A percentile compares a stretch with the other conserved stretches of the same genome.
phyloP scores from a whole-genome alignment of 2,797 vertebrate genomes.

The Microctenopoma steveboyesi region DNA sequence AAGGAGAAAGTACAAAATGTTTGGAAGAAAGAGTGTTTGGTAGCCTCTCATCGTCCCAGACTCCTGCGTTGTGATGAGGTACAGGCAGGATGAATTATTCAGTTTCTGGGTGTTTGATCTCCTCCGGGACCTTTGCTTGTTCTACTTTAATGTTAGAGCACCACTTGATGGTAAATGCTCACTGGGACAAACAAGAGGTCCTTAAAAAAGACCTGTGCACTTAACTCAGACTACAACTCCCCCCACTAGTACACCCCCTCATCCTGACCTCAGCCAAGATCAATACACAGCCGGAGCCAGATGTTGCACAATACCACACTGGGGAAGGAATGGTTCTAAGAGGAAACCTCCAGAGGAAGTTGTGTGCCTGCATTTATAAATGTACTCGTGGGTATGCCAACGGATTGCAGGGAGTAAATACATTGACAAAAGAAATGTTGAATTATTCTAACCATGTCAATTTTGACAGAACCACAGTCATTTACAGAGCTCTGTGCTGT shows the following conservation, averaged over 20 bases:
- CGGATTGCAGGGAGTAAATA: constrained; percentile 31
- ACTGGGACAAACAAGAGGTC: constrained; percentile 74
- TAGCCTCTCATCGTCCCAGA: constrained; percentile 56
- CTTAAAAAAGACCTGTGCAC: constrained; percentile 71
- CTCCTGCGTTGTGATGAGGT: constrained; percentile 59
- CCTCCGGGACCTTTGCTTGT: constrained; percentile 52
- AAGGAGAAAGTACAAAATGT: constrained; percentile 28
- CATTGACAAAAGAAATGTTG: neutral
- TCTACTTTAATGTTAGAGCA: constrained; percentile 68
- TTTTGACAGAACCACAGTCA: constrained; percentile 49
- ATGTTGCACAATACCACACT: constrained; percentile 75
- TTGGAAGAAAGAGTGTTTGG: constrained; percentile 44
- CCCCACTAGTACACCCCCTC: constrained; percentile 16
- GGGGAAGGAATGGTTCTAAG: constrained; percentile 48
- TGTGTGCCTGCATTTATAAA: constrained; percentile 68
- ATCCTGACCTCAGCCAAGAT: constrained; percentile 74
- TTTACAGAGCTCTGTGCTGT: constrained; percentile 45
- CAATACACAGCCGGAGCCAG: constrained; percentile 71
- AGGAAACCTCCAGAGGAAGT: constrained; percentile 63
- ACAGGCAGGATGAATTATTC: constrained; percentile 80
- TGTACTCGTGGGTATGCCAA: constrained; percentile 36
- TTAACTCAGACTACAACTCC: constrained; percentile 64
- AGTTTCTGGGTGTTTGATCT: constrained; percentile 65
- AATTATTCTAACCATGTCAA: constrained; percentile 21
- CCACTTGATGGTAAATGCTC: constrained; percentile 76